These are phyloP conservation scores for Orthonychiurus folsomi DNA, from an alignment of 2,888 invertebrate species.

Conservation along the genomic window DNA sequence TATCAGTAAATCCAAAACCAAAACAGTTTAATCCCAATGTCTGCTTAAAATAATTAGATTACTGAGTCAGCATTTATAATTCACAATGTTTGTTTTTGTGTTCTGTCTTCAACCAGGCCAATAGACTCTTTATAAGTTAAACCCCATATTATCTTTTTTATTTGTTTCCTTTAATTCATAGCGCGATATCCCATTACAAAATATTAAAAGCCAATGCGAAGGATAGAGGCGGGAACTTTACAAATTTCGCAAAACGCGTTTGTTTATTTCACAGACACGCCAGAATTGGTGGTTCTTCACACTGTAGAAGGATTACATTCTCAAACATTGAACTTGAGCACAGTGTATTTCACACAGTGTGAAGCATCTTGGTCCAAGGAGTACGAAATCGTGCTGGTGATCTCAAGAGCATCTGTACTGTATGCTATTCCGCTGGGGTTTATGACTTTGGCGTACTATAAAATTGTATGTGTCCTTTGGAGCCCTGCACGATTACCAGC, in stretches of 20 bases:
- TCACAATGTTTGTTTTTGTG: no score
- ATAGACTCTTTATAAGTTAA: no score
- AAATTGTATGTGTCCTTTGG: slow-evolving; percentile 76
- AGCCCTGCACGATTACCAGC: slow-evolving; percentile 62
- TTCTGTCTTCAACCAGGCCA: no score
- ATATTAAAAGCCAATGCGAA: no score
- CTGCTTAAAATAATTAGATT: no score
- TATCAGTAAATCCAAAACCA: no score
- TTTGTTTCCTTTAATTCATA: no score
- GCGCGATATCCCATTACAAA: no score
- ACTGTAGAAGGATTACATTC: slow-evolving; percentile 51
- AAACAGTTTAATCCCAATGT: no score
- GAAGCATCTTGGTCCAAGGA: slow-evolving; percentile 54
- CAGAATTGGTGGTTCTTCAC: slow-evolving; percentile 65
- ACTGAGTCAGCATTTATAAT: no score
- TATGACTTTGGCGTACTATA: slow-evolving; percentile 75
- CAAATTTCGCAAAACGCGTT: no score
- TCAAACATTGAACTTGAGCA: slow-evolving; percentile 49
- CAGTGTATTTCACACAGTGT: slow-evolving; percentile 62
- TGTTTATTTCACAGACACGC: slow-evolving; percentile 55
- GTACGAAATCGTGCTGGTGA: slow-evolving; percentile 6
- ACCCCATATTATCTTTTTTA: no score
- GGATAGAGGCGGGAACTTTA: neutral
- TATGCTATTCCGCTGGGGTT: slow-evolving; percentile 70
- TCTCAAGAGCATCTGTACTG: slow-evolving; percentile 56